Percentiles rank a stretch among this genome's conserved stretches.
Conservation (phyloP, 2,113 vertebrate species). For the Oryzias javanicus region DNA sequence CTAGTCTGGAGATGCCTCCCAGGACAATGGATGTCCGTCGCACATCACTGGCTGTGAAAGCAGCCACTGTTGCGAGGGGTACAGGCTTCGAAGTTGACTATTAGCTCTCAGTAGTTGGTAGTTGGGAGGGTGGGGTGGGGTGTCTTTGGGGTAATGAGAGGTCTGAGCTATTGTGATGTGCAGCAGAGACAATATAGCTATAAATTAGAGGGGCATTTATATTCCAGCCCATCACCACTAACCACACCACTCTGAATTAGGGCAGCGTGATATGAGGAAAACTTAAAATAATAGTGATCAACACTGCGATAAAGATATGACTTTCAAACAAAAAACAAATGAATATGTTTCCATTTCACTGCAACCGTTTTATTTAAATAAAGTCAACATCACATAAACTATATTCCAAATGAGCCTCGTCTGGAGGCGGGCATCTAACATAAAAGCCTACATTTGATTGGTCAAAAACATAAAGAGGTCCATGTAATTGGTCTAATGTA, state of each 20-base stretch:
- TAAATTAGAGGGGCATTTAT: conserved; percentile 63
- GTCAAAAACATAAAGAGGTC: too few species aligned
- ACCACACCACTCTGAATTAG: neutral
- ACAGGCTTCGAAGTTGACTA: conserved; percentile 27
- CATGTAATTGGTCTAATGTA: too few species aligned
- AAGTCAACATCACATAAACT: too few species aligned
- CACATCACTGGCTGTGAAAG: conserved; percentile 66
- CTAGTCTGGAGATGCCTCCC: conserved; percentile 45
- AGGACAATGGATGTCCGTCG: conserved; percentile 64
- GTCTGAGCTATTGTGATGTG: conserved; percentile 46
- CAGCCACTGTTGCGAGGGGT: conserved; percentile 36
- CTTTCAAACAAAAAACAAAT: too few species aligned
- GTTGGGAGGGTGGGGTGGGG: neutral
- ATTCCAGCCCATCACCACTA: conserved; percentile 61
- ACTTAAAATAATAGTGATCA: too few species aligned
- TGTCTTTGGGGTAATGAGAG: conserved; percentile 39
- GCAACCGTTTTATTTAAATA: too few species aligned
- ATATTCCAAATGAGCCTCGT: too few species aligned
- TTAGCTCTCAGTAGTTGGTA: conserved; percentile 10
- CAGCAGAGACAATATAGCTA: conserved; percentile 65
- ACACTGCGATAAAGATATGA: too few species aligned
- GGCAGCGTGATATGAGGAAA: too few species aligned
- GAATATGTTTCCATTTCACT: too few species aligned
- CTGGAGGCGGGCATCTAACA: too few species aligned
- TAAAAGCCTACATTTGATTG: too few species aligned